Conservation (phyloP, 1,140 invertebrate genomes). For the Caenorhabditis inopinata region DNA sequence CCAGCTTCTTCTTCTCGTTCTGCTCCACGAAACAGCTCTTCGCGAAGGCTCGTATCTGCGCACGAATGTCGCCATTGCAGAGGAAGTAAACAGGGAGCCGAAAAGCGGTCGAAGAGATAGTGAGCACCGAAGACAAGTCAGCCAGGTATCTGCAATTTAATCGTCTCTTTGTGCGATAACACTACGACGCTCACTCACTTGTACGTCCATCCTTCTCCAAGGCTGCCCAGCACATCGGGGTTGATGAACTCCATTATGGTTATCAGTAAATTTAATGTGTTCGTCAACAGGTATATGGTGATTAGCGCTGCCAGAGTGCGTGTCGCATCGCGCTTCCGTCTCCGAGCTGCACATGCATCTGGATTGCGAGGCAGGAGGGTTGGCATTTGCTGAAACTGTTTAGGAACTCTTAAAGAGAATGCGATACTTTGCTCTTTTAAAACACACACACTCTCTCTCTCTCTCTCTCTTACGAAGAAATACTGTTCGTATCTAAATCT, state of each 20-base stretch:
- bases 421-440: neutral
- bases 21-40: slow-evolving; percentile 3
- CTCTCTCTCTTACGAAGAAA: too few species aligned
- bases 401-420: neutral
- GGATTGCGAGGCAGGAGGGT: neutral
- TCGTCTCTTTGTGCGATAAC: neutral
- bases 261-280: slow-evolving; percentile 36
- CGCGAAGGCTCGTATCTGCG: slow-evolving; percentile 13
- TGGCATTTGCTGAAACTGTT: slow-evolving; percentile 39
- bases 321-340: slow-evolving; percentile 36
- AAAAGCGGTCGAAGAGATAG: slow-evolving; percentile 28
- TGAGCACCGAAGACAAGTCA: slow-evolving; percentile 35
- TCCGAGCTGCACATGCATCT: slow-evolving; percentile 12
- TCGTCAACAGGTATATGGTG: slow-evolving; percentile 36
- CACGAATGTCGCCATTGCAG: slow-evolving; percentile 16
- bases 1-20: slow-evolving; percentile 23
- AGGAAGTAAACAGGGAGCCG: slow-evolving; percentile 30
- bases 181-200: neutral
- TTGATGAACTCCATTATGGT: slow-evolving; percentile 43
- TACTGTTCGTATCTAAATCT: too few species aligned
- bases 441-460: too few species aligned
- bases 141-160: slow-evolving; percentile 37
- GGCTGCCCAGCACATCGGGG: neutral
- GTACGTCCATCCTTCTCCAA: slow-evolving; percentile 35
- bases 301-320: slow-evolving; percentile 39